Conservation (phyloP, 2,113 vertebrate species). For the Myrmecobius fasciatus region DNA sequence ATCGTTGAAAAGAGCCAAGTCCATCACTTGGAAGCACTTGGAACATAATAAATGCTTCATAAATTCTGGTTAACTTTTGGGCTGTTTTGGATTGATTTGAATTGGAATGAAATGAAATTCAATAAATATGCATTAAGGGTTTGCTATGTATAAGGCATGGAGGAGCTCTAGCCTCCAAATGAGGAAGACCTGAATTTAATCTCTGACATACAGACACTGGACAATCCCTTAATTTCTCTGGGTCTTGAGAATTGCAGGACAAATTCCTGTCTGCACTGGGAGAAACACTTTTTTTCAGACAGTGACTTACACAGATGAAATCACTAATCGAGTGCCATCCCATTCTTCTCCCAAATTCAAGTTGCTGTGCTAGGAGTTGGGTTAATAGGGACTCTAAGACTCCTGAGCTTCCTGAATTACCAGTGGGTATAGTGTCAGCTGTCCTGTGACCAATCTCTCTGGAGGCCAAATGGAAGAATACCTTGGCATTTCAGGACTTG, state of each 20-base stretch:
- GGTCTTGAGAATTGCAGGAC: background rate
- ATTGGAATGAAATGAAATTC: background rate
- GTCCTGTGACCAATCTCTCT: background rate
- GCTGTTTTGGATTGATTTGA: background rate
- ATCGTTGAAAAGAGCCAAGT: too few relatives aligned
- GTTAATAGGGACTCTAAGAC: too few relatives aligned
- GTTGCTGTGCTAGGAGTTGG: background rate
- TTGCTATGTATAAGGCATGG: background rate
- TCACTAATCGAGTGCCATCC: background rate
- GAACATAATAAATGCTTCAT: background rate
- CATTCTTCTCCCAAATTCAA: background rate
- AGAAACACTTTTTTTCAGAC: background rate
- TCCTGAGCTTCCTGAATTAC: too few relatives aligned
- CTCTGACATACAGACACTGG: background rate
- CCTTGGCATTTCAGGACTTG: background rate
- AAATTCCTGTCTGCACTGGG: background rate
- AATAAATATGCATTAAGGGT: background rate
- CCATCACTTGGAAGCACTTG: background rate
- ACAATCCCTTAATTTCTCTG: background rate
- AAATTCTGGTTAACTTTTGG: background rate
- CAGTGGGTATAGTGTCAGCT: background rate
- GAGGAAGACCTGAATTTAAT: background rate
- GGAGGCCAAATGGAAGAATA: background rate
- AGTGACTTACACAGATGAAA: background rate
- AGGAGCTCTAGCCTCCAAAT: background rate